These are phyloP conservation scores for Melanotaenia nigrans DNA, from an alignment of 2,797 vertebrate genomes.

Conservation along the genomic window DNA sequence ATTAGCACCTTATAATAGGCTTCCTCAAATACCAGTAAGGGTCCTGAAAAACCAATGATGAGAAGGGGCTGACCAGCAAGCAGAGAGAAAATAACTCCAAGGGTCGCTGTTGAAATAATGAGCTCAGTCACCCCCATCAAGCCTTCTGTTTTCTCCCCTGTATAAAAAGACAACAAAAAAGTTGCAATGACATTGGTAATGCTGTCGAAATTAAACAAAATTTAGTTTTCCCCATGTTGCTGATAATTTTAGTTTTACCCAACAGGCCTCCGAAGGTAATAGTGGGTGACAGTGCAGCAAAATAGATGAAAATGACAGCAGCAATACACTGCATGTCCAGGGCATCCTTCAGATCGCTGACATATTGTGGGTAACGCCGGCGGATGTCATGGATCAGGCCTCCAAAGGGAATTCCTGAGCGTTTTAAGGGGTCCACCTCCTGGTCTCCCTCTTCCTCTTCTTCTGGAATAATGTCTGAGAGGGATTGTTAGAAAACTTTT, in stretches of 20 bases:
- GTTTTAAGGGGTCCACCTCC: constrained; percentile 91
- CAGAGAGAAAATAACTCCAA: constrained; percentile 93
- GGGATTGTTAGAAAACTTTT: background rate
- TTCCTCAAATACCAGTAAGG: constrained; percentile 96
- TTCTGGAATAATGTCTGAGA: constrained; percentile 80
- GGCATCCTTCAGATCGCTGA: constrained; percentile 92
- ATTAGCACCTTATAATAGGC: constrained; percentile 92
- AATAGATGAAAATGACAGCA: constrained; percentile 97
- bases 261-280: constrained; percentile 96
- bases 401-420: constrained; percentile 92
- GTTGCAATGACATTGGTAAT: background rate
- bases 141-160: constrained; percentile 97
- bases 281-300: constrained; percentile 94
- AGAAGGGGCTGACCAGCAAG: constrained; percentile 94
- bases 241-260: constrained; percentile 77
- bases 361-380: constrained; percentile 92
- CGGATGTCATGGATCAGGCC: constrained; percentile 94
- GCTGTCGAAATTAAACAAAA: background rate
- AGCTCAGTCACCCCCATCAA: constrained; percentile 98
- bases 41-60: constrained; percentile 96
- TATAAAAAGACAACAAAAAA: background rate
- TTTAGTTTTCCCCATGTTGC: background rate
- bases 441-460: constrained; percentile 85
- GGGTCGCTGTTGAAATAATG: constrained; percentile 93
- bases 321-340: constrained; percentile 94